Conservation (phyloP, 2,113 vertebrate species). For the Notothenia rossii region DNA sequence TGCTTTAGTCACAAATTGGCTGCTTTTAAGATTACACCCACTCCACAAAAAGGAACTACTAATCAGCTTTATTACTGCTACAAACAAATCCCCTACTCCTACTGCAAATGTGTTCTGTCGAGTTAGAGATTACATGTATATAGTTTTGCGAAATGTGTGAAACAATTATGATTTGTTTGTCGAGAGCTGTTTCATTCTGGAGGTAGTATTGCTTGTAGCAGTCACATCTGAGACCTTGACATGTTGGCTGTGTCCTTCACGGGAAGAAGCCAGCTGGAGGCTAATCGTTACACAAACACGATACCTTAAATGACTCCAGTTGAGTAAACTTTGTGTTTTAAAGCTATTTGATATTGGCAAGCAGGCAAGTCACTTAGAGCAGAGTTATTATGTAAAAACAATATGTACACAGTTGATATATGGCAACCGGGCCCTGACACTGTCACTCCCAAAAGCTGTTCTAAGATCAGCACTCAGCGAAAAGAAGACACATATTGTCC, state of each 20-base stretch:
- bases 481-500: too few species aligned
- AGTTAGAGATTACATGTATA: neutral
- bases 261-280: constrained; percentile 17
- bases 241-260: constrained; percentile 16
- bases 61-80: neutral
- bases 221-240: constrained; percentile 25
- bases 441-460: neutral
- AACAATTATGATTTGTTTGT: neutral
- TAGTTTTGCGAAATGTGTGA: neutral
- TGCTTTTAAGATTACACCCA: neutral
- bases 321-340: neutral
- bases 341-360: neutral
- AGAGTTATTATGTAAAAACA: constrained; percentile 4
- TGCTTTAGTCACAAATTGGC: neutral
- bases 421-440: neutral
- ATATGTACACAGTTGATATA: constrained; percentile 7
- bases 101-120: neutral
- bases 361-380: neutral
- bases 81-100: neutral
- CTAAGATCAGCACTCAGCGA: neutral
- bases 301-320: constrained; percentile 16
- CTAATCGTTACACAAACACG: constrained; percentile 26
- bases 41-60: neutral
- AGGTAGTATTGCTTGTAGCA: neutral
- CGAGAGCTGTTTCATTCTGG: neutral